These are phyloP conservation scores for Eupsilia transversa DNA, from an alignment of 2,888 invertebrate species.

Conservation along the genomic window DNA sequence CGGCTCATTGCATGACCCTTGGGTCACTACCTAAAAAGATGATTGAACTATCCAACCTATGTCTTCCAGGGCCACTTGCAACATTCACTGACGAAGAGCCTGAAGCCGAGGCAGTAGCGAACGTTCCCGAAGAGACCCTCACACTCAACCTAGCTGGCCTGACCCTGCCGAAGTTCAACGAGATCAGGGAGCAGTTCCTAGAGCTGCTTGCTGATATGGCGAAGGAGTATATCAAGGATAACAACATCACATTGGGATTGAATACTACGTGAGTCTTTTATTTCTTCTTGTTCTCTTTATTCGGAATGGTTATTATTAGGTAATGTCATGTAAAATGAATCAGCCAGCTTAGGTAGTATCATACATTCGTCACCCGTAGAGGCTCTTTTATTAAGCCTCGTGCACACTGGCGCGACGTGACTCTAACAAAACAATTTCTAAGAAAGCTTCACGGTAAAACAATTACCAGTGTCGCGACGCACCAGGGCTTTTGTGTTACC, in stretches of 20 bases:
- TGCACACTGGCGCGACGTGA: no score
- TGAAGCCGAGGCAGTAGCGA: conserved; percentile 73
- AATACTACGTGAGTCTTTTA: conserved; percentile 82
- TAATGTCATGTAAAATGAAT: background rate
- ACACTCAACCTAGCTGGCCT: conserved; percentile 80
- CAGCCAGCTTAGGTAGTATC: no score
- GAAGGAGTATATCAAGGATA: conserved; percentile 78
- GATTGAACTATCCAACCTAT: background rate
- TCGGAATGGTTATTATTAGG: background rate
- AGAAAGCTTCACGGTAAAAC: no score
- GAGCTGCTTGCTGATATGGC: conserved; percentile 84
- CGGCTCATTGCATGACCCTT: background rate
- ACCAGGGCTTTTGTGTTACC: no score
- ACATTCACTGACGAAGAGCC: conserved; percentile 64
- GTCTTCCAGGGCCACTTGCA: conserved; percentile 67
- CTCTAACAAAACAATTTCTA: no score
- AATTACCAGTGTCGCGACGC: no score
- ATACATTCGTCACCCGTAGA: background rate
- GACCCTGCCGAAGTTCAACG: conserved; percentile 72
- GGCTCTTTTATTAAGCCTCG: no score
- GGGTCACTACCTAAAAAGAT: background rate
- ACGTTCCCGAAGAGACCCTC: conserved; percentile 71
- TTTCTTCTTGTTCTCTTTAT: background rate
- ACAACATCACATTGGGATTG: conserved; percentile 77
- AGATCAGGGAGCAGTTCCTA: conserved; percentile 76